Evolutionary conservation across 2,888 invertebrate species (phyloP).

Genomic region (Hedya salicella): DNA sequence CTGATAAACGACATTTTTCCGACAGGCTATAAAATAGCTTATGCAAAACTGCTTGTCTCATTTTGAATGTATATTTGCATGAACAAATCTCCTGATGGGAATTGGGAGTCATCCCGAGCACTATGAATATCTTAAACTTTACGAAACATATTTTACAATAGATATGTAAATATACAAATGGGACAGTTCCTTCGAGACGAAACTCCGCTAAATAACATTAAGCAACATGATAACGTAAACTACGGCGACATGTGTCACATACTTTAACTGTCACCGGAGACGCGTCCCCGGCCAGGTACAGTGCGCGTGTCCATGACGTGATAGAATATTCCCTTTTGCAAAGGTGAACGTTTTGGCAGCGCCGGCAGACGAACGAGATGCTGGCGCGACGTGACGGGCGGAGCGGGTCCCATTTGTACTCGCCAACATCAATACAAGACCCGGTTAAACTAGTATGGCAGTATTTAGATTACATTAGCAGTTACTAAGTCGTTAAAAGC

Average conservation of each 20-base stretch:
- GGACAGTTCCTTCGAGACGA: background rate
- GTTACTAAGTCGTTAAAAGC: background rate
- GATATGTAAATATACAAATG: conserved; percentile 3
- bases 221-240: background rate
- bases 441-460: background rate
- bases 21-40: too few species aligned
- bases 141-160: conserved; percentile 1
- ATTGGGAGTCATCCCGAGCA: background rate
- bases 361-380: conserved; percentile 21
- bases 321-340: conserved; percentile 32
- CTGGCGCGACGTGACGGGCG: conserved; percentile 13
- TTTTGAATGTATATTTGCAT: background rate
- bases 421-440: conserved; percentile 17
- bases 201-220: background rate
- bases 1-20: too few species aligned
- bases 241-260: background rate
- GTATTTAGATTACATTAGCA: background rate
- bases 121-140: background rate
- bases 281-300: conserved; percentile 12
- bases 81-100: background rate
- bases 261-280: conserved; percentile 2
- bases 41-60: too few species aligned
- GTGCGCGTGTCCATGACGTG: conserved; percentile 1
- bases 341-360: conserved; percentile 33
- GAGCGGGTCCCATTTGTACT: conserved; percentile 22